Percentiles rank a stretch among this genome's conserved stretches.
Conservation (phyloP, 2,888 invertebrate genomes). For the Carabus problematicus region DNA sequence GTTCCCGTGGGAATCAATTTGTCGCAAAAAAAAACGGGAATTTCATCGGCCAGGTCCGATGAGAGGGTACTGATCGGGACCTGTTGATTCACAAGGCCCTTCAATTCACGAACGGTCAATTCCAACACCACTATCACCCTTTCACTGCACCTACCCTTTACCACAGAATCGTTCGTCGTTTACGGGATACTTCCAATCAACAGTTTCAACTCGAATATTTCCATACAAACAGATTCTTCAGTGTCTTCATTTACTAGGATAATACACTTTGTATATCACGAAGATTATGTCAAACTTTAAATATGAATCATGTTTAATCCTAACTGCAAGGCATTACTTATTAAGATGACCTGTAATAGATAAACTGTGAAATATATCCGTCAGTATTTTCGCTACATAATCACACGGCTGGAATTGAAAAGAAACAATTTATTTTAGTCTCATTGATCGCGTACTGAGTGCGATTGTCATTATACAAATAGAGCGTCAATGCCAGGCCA, state of each 20-base stretch:
- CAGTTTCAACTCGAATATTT: too few relatives aligned
- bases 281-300: too few relatives aligned
- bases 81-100: slow-evolving; percentile 37
- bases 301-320: too few relatives aligned
- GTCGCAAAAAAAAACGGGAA: slow-evolving; percentile 14
- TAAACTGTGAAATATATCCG: too few relatives aligned
- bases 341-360: too few relatives aligned
- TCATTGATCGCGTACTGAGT: slow-evolving; percentile 28
- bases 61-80: slow-evolving; percentile 26
- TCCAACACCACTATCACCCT: neutral
- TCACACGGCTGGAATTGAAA: neutral
- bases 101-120: slow-evolving; percentile 34
- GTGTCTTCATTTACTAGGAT: too few relatives aligned
- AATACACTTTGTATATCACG: too few relatives aligned
- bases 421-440: slow-evolving; percentile 35
- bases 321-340: too few relatives aligned
- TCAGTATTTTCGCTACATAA: too few relatives aligned
- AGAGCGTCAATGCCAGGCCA: slow-evolving; percentile 38
- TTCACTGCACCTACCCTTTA: neutral
- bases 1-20: slow-evolving; percentile 15
- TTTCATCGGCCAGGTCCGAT: slow-evolving; percentile 5
- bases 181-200: too few relatives aligned
- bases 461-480: slow-evolving; percentile 42
- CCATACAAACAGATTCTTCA: too few relatives aligned
- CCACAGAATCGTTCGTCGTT: neutral